Evolutionary conservation across 1,140 invertebrate genomes (phyloP), one percentile per base, ranked within the genome.

Genomic region (Procambarus clarkii): DNA sequence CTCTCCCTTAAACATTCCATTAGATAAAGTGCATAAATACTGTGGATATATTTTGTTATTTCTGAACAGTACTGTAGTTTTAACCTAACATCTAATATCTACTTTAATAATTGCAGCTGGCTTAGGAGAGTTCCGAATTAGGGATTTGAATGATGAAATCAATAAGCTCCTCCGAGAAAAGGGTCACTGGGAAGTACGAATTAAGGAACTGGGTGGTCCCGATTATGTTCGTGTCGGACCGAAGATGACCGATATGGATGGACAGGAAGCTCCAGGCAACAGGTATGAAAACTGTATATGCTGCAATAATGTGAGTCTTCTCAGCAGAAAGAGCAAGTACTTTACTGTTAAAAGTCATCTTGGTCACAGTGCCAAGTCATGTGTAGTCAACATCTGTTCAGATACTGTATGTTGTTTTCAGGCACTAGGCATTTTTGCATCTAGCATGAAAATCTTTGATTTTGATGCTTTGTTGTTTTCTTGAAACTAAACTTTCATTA

Each of bases 111-210:
- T 74, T 34, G 7, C 89, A 93, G 99, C 99, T 93, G 99, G 99
- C 93, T 95, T 99, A 0, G 99, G 99, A 0, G 99, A 99, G 95
- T 99, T 99, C 94, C 96, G 99, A 64, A 98, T 99, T 93, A 95
- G 99, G 58, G 99, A 99, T 95, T 95, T 99, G 2, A 99, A 99
- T 94, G 99, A 99, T 95, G 99, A 99, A 95, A 99, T 99, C 87
- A 99, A 99, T 94, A 99, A 99, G 95, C 94, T 99, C 60, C 95
- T 99, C 46, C 95, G 98, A 45, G 93, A 93, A 77, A 97, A 97
- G 94, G 95, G 98, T 0, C 98, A 99, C 94, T 99, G 99, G 99
- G 99, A 99, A 94, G 96, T 97, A 58, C 97, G 99, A 94, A 99
- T 99, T 87, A 97, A 97, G 93, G 97, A 99, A 92, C 95, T 99